Evolutionary conservation across 30 jellyfish, hydroid and myxozoan species (phyloP), one percentile per base, ranked within the genome.

Genomic region (Catostylus mosaicus): DNA sequence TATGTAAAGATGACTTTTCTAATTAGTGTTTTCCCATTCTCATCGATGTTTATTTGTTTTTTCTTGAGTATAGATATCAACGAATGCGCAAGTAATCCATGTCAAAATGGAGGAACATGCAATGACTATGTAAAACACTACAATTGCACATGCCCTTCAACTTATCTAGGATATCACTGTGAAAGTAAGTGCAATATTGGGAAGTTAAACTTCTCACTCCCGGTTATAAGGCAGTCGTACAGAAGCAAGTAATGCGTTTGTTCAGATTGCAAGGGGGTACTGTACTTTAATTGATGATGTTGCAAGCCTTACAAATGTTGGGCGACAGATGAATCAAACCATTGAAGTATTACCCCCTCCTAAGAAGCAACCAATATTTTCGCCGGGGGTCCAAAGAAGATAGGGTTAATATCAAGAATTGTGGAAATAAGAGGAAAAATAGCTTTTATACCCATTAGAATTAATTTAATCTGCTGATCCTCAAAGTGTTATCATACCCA

Each of bases 91-190:
- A 56, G 69, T 26, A 8, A 8, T 11, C 69, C 69, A 19, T 56
- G 69, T n/a, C 6, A 19, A 11, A 56, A 56, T n/a, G 69, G 69
- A 56, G 69, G 26, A 6, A 56, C 33, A 56, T 56, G 69, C 26
- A 19, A 5, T 56, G 69, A 56, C 26, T n/a, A n/a, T 12, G 69
- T 56, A 6, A 26, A n/a, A 7, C 9, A n/a, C 33, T 56, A 56
- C 69, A 56, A 11, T 11, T 56, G 69, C 26, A 7, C 11, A n/a
- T 56, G 69, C 69, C 22, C 26, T 6, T 12, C 51, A 6, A 61
- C 22, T 5, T 56, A 7, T 56, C 6, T 0, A n/a, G 69, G 69
- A n/a, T 7, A 11, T 7, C 9, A n/a, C 19, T 56, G 69, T 0
- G 0, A 56, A 26, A 6, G 8, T 46, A 43, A 9, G 54, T 43